These are phyloP conservation scores for Pteropus rufus DNA, from an alignment of 2,797 vertebrate species.

Conservation along the genomic window DNA sequence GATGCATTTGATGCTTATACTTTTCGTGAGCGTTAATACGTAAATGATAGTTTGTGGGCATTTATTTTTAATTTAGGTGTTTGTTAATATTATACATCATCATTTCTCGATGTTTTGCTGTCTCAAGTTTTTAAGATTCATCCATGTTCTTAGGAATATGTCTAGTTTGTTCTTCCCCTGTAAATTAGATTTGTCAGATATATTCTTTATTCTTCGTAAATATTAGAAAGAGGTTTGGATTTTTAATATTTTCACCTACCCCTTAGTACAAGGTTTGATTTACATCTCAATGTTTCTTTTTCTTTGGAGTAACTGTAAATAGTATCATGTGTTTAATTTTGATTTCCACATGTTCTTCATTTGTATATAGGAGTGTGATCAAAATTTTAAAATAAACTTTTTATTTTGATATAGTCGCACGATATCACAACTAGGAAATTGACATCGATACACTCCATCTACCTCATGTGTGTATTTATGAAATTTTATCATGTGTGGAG, in stretches of 20 bases:
- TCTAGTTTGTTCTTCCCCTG: not conserved
- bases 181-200: not conserved
- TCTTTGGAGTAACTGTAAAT: not conserved
- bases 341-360: not conserved
- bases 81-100: not conserved
- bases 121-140: not conserved
- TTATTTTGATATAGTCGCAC: not conserved
- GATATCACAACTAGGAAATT: not conserved
- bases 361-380: not conserved
- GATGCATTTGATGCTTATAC: not conserved
- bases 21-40: not conserved
- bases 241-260: not conserved
- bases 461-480: not conserved
- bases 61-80: not conserved
- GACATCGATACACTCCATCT: not conserved
- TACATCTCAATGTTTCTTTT: not conserved
- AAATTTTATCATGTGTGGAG: not conserved
- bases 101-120: not conserved
- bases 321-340: not conserved
- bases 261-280: not conserved
- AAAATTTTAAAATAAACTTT: not conserved
- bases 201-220: not conserved
- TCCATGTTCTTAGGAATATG: not conserved
- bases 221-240: not conserved
- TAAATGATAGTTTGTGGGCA: not conserved